Percentiles rank a stretch among this genome's conserved stretches.
phyloP scores from a whole-genome alignment of 2,113 vertebrate genomes.

The Caloenas nicobarica region DNA sequence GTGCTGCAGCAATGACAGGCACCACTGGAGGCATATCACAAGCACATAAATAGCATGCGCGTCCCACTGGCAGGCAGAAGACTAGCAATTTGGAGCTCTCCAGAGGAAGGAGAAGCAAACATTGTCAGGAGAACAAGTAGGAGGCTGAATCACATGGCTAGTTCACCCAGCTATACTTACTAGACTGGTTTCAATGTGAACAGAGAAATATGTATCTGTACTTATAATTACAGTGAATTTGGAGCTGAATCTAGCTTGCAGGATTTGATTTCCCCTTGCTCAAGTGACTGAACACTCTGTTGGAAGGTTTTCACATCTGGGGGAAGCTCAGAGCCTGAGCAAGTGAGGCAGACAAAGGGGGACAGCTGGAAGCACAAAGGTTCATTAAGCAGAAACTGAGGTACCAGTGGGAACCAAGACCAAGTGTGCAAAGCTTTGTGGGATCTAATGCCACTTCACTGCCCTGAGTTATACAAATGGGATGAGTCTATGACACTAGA shows the following conservation, averaged over 20 bases:
- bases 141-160: neutral
- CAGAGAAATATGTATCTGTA: neutral
- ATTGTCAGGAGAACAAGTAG: neutral
- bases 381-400: neutral
- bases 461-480: too few relatives aligned
- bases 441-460: neutral
- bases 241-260: neutral
- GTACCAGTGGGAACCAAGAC: neutral
- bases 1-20: neutral
- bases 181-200: neutral
- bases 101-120: neutral
- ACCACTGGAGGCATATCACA: neutral
- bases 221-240: neutral
- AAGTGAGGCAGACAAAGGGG: neutral
- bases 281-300: neutral
- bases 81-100: neutral
- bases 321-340: neutral
- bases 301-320: neutral
- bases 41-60: neutral
- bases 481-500: accelerated
- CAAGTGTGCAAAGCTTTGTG: neutral
- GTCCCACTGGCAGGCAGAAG: neutral
- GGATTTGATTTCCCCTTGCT: neutral
- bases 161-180: neutral
- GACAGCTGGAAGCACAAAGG: neutral